A percentile compares a stretch with the other conserved stretches of the same genome.
These are phyloP conservation scores for Sesia apiformis DNA, from an alignment of 2,888 invertebrate genomes.

Conservation along the genomic window DNA sequence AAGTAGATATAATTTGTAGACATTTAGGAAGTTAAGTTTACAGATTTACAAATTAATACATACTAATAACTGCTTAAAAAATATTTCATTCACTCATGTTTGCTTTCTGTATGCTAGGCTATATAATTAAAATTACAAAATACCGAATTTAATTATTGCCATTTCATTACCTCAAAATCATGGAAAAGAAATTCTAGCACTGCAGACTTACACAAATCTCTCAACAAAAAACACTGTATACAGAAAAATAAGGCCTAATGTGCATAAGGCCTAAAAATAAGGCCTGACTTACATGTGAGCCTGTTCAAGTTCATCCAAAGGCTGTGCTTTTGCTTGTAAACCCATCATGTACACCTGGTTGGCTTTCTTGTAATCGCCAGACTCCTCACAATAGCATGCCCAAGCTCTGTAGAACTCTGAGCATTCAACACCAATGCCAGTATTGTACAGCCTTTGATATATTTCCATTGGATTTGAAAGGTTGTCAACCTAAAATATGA, in stretches of 20 bases:
- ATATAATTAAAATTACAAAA: no score
- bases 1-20: no score
- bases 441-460: conserved; percentile 86
- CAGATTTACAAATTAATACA: no score
- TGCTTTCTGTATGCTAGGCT: no score
- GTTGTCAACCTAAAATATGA: conserved; percentile 77
- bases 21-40: no score
- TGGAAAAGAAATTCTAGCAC: conserved; percentile 8
- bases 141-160: no score
- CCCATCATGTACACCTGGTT: conserved; percentile 88
- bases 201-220: no score
- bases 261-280: neutral
- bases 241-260: neutral
- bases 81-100: no score
- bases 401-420: conserved; percentile 91
- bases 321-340: conserved; percentile 84
- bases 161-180: neutral
- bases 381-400: conserved; percentile 90
- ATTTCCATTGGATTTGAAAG: conserved; percentile 84
- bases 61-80: no score
- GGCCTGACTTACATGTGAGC: conserved; percentile 78
- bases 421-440: conserved; percentile 86
- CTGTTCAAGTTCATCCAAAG: conserved; percentile 82
- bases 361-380: conserved; percentile 87
- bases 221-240: no score